Evolutionary conservation across 1,140 invertebrate species (phyloP), one percentile per base, ranked within the genome.

Genomic region (Drosophila serrata): DNA sequence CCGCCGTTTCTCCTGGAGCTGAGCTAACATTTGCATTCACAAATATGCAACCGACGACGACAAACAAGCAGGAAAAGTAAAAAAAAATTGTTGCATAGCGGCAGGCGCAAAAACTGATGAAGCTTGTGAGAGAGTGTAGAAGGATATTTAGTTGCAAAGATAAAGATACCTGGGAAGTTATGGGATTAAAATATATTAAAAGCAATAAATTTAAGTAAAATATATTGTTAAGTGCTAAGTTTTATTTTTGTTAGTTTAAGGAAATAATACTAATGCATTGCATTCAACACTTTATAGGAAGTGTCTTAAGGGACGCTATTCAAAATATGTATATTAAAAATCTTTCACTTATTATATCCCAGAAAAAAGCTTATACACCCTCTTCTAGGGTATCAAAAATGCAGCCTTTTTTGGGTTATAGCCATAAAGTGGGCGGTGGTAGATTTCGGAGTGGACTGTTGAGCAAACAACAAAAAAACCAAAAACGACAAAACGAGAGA

Each of bases 31-130:
- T 87, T 87, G 73, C 85, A 79, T 85, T 70, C 61, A 79, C 68
- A 90, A 90, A 88, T 88, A 88, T 88, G 84, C 85, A 81, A 84
- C 82, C 82, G 72, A 87, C 76, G 27, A 49, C 48, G 48, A 49
- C 48, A 81, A 81, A 68, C 74, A 69, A 60, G 61, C 46, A 60
- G 43, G 17, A 40, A 42, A 45, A 58, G 75, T 65, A 51, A 37
- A 39, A 60, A 73, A 81, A 81, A 81, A 84, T 48, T 67, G 73
- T 90, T 81, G 80, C 80, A 81, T 81, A 75, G 58, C 80, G 69
- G 15, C 64, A 79, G 85, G 84, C 80, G 85, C 79, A 67, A 59
- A 68, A 56, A 43, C 48, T 68, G 58, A 74, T 70, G 65, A 42
- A 56, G 29, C 61, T 24, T 67, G 40, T 12, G 48, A 17, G 4